Conservation (phyloP, 2,888 invertebrate genomes). For the Stenchaetothrips biformis region DNA sequence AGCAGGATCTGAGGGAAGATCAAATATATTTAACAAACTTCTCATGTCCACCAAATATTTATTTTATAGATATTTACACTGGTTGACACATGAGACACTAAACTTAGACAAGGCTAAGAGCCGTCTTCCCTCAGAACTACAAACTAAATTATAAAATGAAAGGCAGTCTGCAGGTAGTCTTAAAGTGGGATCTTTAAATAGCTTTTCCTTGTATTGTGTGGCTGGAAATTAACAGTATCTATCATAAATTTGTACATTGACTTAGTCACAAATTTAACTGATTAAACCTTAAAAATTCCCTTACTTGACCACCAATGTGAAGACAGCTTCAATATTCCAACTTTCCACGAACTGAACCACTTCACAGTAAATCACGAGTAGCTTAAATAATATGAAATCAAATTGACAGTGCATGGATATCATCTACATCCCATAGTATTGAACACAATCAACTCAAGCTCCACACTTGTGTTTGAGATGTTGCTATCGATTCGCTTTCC, state of each 20-base stretch:
- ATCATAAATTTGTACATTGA: background rate
- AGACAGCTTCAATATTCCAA: background rate
- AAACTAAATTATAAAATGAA: slow-evolving; percentile 6
- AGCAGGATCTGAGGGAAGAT: slow-evolving; percentile 11
- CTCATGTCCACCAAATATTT: background rate
- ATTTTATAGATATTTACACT: slow-evolving; percentile 15
- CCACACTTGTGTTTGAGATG: slow-evolving; percentile 5
- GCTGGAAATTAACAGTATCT: background rate
- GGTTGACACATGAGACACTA: background rate
- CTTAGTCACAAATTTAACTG: background rate
- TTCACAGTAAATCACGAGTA: slow-evolving; percentile 11
- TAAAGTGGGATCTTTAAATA: background rate
- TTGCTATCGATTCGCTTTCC: slow-evolving; percentile 18
- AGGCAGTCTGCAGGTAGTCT: slow-evolving; percentile 17
- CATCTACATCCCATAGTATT: background rate
- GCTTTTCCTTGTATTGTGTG: background rate
- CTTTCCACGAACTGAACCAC: background rate
- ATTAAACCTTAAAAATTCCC: too few relatives aligned
- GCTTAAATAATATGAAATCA: slow-evolving; percentile 11
- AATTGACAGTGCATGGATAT: slow-evolving; percentile 11
- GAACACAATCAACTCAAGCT: slow-evolving; percentile 12
- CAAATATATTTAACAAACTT: background rate
- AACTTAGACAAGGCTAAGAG: background rate
- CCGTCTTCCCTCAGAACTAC: background rate
- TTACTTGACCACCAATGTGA: too few relatives aligned